Evolutionary conservation across 2,113 vertebrate species (phyloP), one percentile per base, ranked within the genome.

Genomic region (Apteryx owenii): DNA sequence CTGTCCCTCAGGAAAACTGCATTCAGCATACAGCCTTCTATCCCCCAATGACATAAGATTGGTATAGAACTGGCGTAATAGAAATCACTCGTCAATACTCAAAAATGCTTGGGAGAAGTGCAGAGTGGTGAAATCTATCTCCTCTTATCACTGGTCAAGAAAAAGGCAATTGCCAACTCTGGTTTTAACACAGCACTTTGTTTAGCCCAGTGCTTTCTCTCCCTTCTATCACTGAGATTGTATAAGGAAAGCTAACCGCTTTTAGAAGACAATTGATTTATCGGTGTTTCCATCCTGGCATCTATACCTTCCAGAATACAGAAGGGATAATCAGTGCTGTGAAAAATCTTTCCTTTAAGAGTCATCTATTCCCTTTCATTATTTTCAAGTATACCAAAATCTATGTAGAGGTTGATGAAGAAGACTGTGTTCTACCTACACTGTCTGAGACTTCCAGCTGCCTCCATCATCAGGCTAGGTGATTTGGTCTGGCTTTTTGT

Each of bases 381-480:
- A 42, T 68, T 84, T 95, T 91, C 70, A 89, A 14, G 23, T 4
- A 1, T 44, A 58, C 26, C 73, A 53, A 51, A 53, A 31, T 33
- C 22, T 40, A 58, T 0, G 0, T 12, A 5, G 36, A 48, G 7
- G 13, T 58, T 65, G 61, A 65, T 7, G 14, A 87, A 1, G 5
- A 84, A 82, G 21, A n/a, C 11, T 54, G 38, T 25, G 46, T 58
- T 75, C 54, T 81, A 33, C 31, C 31, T 51, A 13, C 19, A 70
- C 26, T 1, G 0, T 12, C 29, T 20, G 18, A 80, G 28, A 86
- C 33, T 83, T 83, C n/a, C 68, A 95, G 42, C 28, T 78, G 75
- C 72, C 46, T 84, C 65, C 72, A 72, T n/a, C 40, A 48, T 33
- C 17, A 22, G 5, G 21, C 17, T 76, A 79, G 4, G 5, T 20